Conservation (phyloP, 2,797 vertebrate species). For the Hylomyscus alleni region DNA sequence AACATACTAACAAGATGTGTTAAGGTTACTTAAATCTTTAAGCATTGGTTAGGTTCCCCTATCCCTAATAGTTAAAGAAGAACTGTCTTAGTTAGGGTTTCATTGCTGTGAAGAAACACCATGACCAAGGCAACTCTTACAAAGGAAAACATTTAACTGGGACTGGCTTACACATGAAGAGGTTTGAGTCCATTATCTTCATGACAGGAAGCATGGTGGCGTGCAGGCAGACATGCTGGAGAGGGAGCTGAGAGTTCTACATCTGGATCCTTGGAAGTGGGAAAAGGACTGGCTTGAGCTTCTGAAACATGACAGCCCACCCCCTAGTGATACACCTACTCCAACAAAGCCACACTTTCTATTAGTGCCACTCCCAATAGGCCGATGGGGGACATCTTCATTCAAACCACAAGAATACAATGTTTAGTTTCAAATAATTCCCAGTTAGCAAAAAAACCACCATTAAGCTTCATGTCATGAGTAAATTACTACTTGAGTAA, state of each 20-base stretch:
- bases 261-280: background rate
- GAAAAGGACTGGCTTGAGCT: background rate
- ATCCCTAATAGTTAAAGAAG: slow-evolving; percentile 19
- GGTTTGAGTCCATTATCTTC: background rate
- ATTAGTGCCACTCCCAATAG: background rate
- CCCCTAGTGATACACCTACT: background rate
- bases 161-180: background rate
- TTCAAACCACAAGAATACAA: background rate
- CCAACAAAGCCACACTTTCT: background rate
- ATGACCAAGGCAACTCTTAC: background rate
- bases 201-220: background rate
- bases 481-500: background rate
- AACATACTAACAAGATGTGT: background rate
- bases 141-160: background rate
- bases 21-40: background rate
- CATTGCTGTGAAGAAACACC: background rate
- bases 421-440: slow-evolving; percentile 22
- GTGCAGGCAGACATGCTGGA: background rate
- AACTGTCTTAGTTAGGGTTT: background rate
- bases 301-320: background rate
- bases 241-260: background rate
- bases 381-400: background rate
- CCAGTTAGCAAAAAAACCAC: background rate
- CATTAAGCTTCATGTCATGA: background rate
- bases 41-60: background rate